Evolutionary conservation across 2,113 vertebrate genomes (phyloP), one percentile per base, ranked within the genome.

Genomic region (Oostethus manadensis): DNA sequence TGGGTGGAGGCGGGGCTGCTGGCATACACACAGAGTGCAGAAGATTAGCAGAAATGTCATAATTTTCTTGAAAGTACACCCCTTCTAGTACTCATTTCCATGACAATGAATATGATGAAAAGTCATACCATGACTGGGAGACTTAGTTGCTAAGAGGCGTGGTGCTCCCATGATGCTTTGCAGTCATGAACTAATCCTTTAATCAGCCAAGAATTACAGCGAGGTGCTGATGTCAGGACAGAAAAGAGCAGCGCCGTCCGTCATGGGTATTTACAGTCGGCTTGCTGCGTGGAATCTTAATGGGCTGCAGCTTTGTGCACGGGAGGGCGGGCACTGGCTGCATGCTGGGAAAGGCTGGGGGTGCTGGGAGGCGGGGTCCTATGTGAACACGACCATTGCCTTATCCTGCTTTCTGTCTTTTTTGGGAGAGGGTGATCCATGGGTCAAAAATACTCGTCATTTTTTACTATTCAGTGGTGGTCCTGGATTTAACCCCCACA

Each of bases 201-300:
- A 89, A 89, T 89, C 86, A 21, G 63, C 63, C 77, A 82, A 75
- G 84, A 84, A 83, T 82, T 67, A 73, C 82, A 84, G 80, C 56
- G 79, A 77, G 80, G 82, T 74, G 83, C 85, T 87, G 87, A 88
- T 88, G 88, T 87, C 85, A 87, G 82, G 81, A 82, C 72, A 84
- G 86, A 85, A 87, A 86, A 83, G 77, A 79, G 68, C 73, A 60
- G 68, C 44, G 73, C 71, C 60, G 78, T 73, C 82, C 70, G 66
- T 89, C 84, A 88, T 88, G 87, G 84, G 83, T 88, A 73, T 90
- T 91, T 88, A 87, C 87, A 89, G 88, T 86, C 74, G 84, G 78
- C 62, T 88, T 89, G 87, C 62, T 81, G 71, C 65, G 60, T 82
- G 88, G 89, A 90, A 91, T 91, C 86, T 86, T 87, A 88, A 86